Conservation (phyloP, 2,888 invertebrate species). For the Parnassius glacialis region DNA sequence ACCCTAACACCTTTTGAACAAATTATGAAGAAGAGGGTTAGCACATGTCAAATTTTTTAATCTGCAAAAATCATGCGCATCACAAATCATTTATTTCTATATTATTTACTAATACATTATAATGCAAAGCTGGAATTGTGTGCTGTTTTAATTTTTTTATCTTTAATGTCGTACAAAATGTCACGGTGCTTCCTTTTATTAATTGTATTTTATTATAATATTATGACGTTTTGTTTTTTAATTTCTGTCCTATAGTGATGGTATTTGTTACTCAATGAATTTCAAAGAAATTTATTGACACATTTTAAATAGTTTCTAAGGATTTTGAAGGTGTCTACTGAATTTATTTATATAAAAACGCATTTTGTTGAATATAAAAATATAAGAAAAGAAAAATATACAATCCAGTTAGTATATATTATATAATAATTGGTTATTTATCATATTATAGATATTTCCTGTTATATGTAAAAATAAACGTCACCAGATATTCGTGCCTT, state of each 20-base stretch:
- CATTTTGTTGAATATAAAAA: no score
- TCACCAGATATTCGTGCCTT: no score
- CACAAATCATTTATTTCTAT: conserved; percentile 16
- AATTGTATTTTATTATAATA: conserved; percentile 4
- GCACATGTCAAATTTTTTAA: conserved; percentile 3
- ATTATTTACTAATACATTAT: background rate
- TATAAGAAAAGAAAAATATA: no score
- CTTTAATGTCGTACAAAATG: conserved; percentile 2
- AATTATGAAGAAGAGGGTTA: no score
- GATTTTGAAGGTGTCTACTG: background rate
- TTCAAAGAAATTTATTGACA: conserved; percentile 10
- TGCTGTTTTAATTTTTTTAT: background rate
- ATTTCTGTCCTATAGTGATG: conserved; percentile 1
- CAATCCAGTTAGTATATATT: no score
- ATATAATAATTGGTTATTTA: no score
- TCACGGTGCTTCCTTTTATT: conserved; percentile 1
- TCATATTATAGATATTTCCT: no score
- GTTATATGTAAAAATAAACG: no score
- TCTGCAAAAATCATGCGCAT: conserved; percentile 17
- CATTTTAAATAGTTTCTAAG: conserved; percentile 2
- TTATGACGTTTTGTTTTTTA: conserved; percentile 10
- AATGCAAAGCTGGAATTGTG: background rate
- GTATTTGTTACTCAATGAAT: conserved; percentile 3
- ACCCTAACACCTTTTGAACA: no score
- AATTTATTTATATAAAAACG: no score